phyloP scores from a whole-genome alignment of 1,140 invertebrate genomes.

The Vollenhovia emeryi region DNA sequence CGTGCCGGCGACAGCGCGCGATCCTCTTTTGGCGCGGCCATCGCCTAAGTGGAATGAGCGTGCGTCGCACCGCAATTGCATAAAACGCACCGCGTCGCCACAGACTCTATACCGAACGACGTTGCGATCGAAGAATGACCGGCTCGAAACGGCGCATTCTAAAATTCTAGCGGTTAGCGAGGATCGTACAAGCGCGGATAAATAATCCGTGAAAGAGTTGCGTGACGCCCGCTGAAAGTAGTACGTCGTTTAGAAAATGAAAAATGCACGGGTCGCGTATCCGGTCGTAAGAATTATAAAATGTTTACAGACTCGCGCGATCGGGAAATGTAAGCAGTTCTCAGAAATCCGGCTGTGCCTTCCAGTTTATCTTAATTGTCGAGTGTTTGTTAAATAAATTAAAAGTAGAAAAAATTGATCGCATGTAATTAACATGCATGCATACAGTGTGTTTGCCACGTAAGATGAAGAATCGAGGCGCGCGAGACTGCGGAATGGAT shows the following conservation, averaged over 20 bases:
- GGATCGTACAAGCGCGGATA: neutral
- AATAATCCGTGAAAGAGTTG: neutral
- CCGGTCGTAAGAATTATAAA: constrained; percentile 1
- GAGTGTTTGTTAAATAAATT: neutral
- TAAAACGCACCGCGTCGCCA: constrained; percentile 23
- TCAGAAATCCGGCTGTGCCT: neutral
- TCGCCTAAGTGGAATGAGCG: constrained; percentile 74
- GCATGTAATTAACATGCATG: neutral
- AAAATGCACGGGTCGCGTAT: neutral
- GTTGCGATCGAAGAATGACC: neutral
- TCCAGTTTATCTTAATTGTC: neutral
- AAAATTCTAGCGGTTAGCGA: constrained; percentile 27
- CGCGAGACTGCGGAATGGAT: neutral
- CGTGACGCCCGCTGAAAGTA: neutral
- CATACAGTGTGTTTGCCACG: neutral
- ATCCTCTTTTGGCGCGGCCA: constrained; percentile 59
- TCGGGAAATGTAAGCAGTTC: neutral
- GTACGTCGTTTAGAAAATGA: neutral
- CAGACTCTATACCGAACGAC: neutral
- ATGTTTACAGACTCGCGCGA: neutral
- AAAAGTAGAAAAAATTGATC: neutral
- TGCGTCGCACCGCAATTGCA: constrained; percentile 71
- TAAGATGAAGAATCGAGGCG: neutral
- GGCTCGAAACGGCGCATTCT: neutral
- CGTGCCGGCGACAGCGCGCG: constrained; percentile 44